A percentile compares a stretch with the other conserved stretches of the same genome.
phyloP scores from a whole-genome alignment of 2,797 vertebrate genomes.

The Nyctalus aviator region DNA sequence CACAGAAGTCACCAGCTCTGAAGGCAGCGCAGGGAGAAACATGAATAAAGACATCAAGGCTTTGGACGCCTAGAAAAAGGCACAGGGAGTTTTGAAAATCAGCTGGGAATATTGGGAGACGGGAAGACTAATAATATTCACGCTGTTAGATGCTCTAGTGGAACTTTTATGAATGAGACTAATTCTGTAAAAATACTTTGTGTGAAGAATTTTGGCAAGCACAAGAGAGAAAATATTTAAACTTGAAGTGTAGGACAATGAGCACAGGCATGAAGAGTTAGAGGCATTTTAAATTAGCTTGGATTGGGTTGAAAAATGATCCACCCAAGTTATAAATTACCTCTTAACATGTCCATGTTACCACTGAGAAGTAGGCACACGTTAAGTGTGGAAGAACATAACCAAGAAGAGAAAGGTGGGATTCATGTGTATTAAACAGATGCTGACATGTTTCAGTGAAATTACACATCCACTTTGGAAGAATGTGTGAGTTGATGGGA shows the following conservation, averaged over 20 bases:
- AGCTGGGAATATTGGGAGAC: not conserved
- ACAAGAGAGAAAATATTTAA: not conserved
- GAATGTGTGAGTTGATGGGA: not conserved
- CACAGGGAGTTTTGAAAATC: not conserved
- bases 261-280: rapidly evolving
- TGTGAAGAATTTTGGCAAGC: not conserved
- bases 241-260: not conserved
- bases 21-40: not conserved
- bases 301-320: not conserved
- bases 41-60: not conserved
- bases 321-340: not conserved
- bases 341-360: not conserved
- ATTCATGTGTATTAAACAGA: not conserved
- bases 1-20: not conserved
- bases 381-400: not conserved
- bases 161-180: not conserved
- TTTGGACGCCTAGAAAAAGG: not conserved
- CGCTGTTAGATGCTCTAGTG: too few relatives aligned
- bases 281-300: not conserved
- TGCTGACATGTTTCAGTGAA: not conserved
- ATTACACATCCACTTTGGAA: not conserved
- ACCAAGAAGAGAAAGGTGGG: not conserved
- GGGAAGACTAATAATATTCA: too few relatives aligned
- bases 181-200: not conserved
- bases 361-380: not conserved